Evolutionary conservation across 2,888 invertebrate genomes (phyloP).

Genomic region (Phortica okadai): DNA sequence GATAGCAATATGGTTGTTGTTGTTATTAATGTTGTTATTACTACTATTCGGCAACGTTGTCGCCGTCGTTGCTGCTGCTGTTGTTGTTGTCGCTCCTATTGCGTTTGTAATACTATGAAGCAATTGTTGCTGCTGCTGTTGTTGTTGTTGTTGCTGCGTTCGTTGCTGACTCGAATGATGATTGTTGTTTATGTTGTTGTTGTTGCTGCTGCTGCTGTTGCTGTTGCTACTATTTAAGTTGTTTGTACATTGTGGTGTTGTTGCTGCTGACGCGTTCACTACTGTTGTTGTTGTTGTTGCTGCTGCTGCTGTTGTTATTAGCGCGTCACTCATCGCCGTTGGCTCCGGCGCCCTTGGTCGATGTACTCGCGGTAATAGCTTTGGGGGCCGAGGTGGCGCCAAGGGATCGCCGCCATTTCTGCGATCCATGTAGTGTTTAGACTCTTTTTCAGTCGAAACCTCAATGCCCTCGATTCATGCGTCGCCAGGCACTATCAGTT

Average conservation of each 20-base stretch:
- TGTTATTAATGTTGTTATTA: conserved; percentile 41
- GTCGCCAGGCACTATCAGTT: conserved; percentile 81
- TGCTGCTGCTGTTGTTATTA: conserved; percentile 52
- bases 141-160: conserved; percentile 37
- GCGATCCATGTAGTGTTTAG: conserved; percentile 82
- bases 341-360: conserved; percentile 80
- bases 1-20: conserved; percentile 24
- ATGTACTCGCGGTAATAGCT: conserved; percentile 84
- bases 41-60: conserved; percentile 30
- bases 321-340: conserved; percentile 77
- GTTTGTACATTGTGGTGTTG: conserved; percentile 63
- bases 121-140: conserved; percentile 51
- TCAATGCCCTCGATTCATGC: conserved; percentile 77
- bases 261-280: conserved; percentile 52
- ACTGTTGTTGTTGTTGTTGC: conserved; percentile 54
- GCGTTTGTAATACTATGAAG: conserved; percentile 59
- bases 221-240: conserved; percentile 39
- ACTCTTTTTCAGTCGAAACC: conserved; percentile 60
- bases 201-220: conserved; percentile 49
- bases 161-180: conserved; percentile 51
- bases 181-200: conserved; percentile 51
- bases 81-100: conserved; percentile 42
- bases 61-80: conserved; percentile 40
- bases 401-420: conserved; percentile 85
- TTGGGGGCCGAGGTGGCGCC: conserved; percentile 86